Evolutionary conservation across 2,113 vertebrate species (phyloP), one percentile per base, ranked within the genome.

Genomic region (Silurus meridionalis): DNA sequence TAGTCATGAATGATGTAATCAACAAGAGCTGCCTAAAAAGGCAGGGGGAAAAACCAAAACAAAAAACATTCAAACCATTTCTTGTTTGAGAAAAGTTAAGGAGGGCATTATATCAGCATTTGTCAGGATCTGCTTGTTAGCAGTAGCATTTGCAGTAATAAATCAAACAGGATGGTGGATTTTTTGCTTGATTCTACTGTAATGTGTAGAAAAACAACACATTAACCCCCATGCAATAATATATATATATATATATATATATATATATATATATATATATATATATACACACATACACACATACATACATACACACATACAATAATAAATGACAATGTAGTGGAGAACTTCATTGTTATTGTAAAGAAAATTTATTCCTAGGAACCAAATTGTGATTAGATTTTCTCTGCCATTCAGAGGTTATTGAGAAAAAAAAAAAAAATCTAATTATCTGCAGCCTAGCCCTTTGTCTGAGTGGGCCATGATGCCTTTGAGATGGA

Each of bases 401-500:
- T 58, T 57, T 17, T 55, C 37, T 58, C 55, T 37, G 25, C 25
- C 25, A 78, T 15, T 78, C 74, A n/a, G 21, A 75, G 48, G 80
- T 46, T 17, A 61, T 6, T 37, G 37, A 37, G 37, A 2, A 37
- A 48, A 9, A 66, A 53, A 66, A 53, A 25, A 21, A 19, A 61
- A 60, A 25, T 48, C 48, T 10, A 9, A 15, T 66, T 52, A 85
- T 80, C 37, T 17, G 46, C 14, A 71, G 48, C 52, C 8, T n/a
- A 55, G 84, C 3, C 48, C 61, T 75, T 25, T 66, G 60, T 63
- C 66, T 28, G 53, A 58, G 64, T 28, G 25, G n/a, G 19, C 4
- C 37, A 21, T 71, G 28, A 80, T 53, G 52, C 66, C 77, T 85
- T 57, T 21, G 52, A 85, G 77, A 81, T 25, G 57, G 58, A 77